Base-by-base conservation (phyloP, 2,113 vertebrate species). In the Labeo catla region DNA sequence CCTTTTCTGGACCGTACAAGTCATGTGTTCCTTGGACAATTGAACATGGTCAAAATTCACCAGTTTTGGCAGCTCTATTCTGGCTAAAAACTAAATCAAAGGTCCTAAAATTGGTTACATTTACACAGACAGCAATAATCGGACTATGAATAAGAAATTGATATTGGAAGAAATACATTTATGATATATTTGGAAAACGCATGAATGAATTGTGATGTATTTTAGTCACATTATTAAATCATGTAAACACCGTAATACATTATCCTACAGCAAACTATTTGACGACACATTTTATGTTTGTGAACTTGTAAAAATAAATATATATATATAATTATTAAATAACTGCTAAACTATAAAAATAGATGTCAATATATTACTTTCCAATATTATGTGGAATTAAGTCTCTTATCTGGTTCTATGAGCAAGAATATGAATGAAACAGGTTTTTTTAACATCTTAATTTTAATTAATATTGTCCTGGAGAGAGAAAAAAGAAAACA, bases 251-350 rank as follows among this genome's bases (percentile, higher is more conserved):
- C 23, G 15, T 50, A 72, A 72, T 11, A 6, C 74, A 76, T 12
- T 47, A 19, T 66, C 47, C 61, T 49, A 16, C 61, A 66, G 59
- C 19, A 59, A 61, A 79, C 15, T 19, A 59, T 59, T n/a, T 79
- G 49, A 77, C 3, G 10, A 82, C 78, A 82, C 61, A 2, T 66
- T 82, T 34, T 81, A 47, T 82, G 61, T 68, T 68, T 82, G 80
- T 82, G 61, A 66, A 77, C 49, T 77, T 77, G 76, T 77, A 77
- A 23, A 82, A 82, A 70, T n/a, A 9, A 52, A 82, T 52, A 52
- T 68, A 82, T 57, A 21, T 63, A 70, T 47, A 77, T 77, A 49
- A 74, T 74, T 74, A 74, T 74, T 74, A 74, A 74, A 74, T 23
- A 49, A 49, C 21, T 49, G 72, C 72, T 49, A 74, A 72, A 47